Evolutionary conservation across 2,888 invertebrate species (phyloP), one percentile per base, ranked within the genome.

Genomic region (Atrina japonica): DNA sequence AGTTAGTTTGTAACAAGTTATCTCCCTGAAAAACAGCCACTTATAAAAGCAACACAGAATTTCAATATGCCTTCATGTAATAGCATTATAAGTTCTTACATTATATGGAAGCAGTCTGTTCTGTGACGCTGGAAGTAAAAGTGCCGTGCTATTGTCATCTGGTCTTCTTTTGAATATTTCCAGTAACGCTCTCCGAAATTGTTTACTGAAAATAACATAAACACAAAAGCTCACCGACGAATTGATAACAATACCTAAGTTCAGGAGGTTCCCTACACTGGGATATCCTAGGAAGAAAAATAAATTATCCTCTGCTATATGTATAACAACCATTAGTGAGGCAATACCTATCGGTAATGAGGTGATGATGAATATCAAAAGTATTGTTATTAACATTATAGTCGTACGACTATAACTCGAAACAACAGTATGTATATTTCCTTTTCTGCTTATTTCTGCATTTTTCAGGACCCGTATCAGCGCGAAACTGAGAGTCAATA

Each of bases 291-390:
- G 18, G 18, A 56, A 56, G 21, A 40, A 56, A 56, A 56, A 56
- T 18, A 21, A 56, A 21, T 56, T 30, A 16, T 35, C 40, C 18
- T 56, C 56, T 9, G 21, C 35, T 7, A 30, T 35, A 14, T 56
- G 16, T 30, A 56, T 16, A 35, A 23, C 56, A 23, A 40, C 23
- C 23, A 23, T 35, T 16, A 56, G 40, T 5, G 56, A 30, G 14
- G 61, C 29, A 30, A 61, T 61, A 11, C 61, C 61, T 16, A 61
- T 61, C 11, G 61, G 61, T 35, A 61, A 14, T 3, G 45, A 47
- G 23, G 30, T 49, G 45, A 49, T 18, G 21, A 61, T 49, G 35
- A 49, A 61, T 6, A 61, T 49, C n/a, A 49, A 18, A 6, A 49
- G 29, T 3, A 61, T 61, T 27, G 30, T 43, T 18, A 61, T 30